Percentiles rank a stretch among this genome's conserved stretches.
Conservation (phyloP, 2,113 vertebrate genomes). For the Montifringilla adamsi region DNA sequence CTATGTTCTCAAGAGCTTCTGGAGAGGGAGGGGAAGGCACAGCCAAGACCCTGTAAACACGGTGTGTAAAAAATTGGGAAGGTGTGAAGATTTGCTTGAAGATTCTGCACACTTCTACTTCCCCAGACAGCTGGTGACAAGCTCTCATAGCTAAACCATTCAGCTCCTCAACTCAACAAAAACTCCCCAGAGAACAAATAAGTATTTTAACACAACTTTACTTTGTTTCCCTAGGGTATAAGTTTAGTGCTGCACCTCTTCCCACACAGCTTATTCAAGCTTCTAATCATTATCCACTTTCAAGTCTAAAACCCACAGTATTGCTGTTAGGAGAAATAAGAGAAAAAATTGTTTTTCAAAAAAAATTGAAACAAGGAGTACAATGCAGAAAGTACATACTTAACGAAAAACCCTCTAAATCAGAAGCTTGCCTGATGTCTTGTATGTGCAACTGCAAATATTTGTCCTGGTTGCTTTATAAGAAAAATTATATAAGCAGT, state of each 20-base stretch:
- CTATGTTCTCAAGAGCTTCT: background rate
- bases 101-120: background rate
- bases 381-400: background rate
- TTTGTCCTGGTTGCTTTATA: background rate
- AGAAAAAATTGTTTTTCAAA: background rate
- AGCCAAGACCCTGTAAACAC: background rate
- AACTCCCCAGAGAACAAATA: accelerated
- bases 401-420: background rate
- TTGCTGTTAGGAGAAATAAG: background rate
- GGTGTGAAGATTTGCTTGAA: background rate
- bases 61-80: background rate
- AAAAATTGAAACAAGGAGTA: background rate
- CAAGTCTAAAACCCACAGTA: background rate
- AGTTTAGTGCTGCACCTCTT: background rate
- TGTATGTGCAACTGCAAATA: background rate
- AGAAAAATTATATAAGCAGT: background rate
- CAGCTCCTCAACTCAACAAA: background rate
- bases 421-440: background rate
- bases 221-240: background rate
- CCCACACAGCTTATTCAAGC: background rate
- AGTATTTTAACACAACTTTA: background rate
- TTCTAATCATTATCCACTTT: background rate
- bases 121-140: background rate
- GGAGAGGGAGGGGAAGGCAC: background rate
- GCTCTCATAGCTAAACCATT: background rate